phyloP scores from a whole-genome alignment of 2,113 vertebrate genomes.

The Strigops habroptila region DNA sequence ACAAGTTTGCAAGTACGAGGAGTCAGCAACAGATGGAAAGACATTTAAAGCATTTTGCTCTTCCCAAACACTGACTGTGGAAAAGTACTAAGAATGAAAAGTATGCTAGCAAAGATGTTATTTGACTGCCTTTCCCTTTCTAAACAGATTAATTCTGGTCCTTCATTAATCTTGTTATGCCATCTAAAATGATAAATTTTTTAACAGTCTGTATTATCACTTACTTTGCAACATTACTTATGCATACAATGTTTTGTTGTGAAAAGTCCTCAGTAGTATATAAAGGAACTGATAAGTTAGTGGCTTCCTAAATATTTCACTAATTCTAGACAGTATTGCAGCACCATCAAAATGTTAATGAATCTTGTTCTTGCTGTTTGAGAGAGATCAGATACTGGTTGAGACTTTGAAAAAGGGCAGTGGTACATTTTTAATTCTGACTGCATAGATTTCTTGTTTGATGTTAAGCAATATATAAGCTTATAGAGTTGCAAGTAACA shows the following conservation, averaged over 20 bases:
- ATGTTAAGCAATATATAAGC: background rate
- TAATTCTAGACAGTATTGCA: background rate
- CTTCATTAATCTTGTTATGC: background rate
- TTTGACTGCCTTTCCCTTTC: background rate
- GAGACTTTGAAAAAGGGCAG: background rate
- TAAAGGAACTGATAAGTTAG: background rate
- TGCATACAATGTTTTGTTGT: background rate
- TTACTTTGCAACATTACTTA: background rate
- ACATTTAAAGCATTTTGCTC: background rate
- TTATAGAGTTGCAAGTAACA: background rate
- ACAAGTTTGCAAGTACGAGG: background rate
- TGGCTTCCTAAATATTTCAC: background rate
- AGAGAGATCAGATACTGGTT: background rate
- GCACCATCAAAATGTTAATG: background rate
- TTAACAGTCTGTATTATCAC: background rate
- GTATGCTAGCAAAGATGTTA: background rate
- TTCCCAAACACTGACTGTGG: background rate
- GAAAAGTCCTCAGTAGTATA: background rate
- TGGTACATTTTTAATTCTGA: background rate
- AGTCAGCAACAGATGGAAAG: background rate
- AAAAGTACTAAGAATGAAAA: conserved; percentile 16
- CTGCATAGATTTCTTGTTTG: background rate
- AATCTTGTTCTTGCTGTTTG: background rate
- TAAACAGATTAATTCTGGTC: background rate
- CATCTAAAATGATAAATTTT: background rate